Evolutionary conservation across 2,888 invertebrate genomes (phyloP), one percentile per base, ranked within the genome.

Genomic region (Aphidius colemani): DNA sequence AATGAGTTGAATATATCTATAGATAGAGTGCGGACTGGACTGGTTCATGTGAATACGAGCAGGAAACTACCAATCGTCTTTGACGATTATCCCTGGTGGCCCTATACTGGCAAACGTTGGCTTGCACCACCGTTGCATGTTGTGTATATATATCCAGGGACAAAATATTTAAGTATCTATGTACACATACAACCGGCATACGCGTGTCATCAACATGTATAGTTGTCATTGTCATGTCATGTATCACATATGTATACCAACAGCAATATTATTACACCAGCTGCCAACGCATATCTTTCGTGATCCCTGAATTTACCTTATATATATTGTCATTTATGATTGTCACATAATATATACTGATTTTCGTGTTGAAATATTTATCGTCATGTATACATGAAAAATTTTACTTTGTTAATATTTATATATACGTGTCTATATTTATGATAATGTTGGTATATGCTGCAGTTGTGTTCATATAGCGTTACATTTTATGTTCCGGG

Each of bases 51-150:
- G 80, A 78, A 76, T 75, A 75, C 53, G 30, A 64, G 76, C 82
- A 81, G 82, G 82, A 82, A 81, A 78, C 77, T 74, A 74, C 78
- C 81, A 82, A 81, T 81, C 81, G 81, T 80, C 81, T 81, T 80
- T 75, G 72, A 70, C 79, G 80, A 80, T 81, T 81, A 80, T 80
- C 78, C 78, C 76, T 74, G 75, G 63, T 57, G 57, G 64, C 64
- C 64, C 64, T 64, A 59, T 63, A 40, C 63, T 58, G 30, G 3
- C 30, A 30, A 5, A 59, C 61, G 64, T 53, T 59, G 53, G 45
- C 53, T 55, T 58, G 59, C 59, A 65, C 63, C 44, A 59, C 53
- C 59, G 64, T 67, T 66, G 66, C 61, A 66, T 67, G 58, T 48
- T 18, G 55, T 61, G 60, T 63, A 46, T 62, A 62, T 70, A 78